These are phyloP conservation scores for Steinernema scapterisci DNA, from an alignment of 2,888 invertebrate genomes.

Conservation along the genomic window DNA sequence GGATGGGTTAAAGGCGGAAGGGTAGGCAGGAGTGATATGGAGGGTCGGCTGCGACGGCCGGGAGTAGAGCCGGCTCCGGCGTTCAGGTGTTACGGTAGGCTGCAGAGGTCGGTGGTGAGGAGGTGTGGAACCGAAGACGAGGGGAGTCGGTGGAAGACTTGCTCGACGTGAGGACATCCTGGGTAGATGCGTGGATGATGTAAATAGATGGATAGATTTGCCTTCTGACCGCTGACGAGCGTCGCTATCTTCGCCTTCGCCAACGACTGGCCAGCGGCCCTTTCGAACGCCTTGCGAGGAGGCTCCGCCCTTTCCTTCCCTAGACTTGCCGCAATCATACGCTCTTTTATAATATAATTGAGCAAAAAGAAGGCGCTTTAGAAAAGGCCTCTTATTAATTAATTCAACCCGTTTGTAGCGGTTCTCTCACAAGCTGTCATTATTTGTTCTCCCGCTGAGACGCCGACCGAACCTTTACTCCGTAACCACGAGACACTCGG, in stretches of 20 bases:
- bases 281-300: constrained; percentile 9
- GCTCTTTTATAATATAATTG: constrained; percentile 29
- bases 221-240: constrained; percentile 30
- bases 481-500: too few species aligned
- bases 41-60: constrained; percentile 16
- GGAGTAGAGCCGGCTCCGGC: constrained; percentile 13
- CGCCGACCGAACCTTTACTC: too few species aligned
- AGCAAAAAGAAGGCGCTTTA: constrained; percentile 4
- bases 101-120: background rate
- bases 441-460: background rate
- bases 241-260: constrained; percentile 22
- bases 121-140: background rate
- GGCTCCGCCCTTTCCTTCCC: constrained; percentile 10
- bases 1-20: background rate
- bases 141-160: constrained; percentile 23
- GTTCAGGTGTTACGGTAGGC: constrained; percentile 6
- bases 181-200: background rate
- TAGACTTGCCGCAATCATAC: constrained; percentile 22
- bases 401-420: background rate
- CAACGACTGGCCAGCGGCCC: constrained; percentile 25
- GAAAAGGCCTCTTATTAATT: constrained; percentile 3
- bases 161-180: constrained; percentile 24
- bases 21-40: background rate
- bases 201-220: constrained; percentile 18
- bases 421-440: background rate